phyloP scores from a whole-genome alignment of 2,797 vertebrate species.

The Lophotriccus pileatus region DNA sequence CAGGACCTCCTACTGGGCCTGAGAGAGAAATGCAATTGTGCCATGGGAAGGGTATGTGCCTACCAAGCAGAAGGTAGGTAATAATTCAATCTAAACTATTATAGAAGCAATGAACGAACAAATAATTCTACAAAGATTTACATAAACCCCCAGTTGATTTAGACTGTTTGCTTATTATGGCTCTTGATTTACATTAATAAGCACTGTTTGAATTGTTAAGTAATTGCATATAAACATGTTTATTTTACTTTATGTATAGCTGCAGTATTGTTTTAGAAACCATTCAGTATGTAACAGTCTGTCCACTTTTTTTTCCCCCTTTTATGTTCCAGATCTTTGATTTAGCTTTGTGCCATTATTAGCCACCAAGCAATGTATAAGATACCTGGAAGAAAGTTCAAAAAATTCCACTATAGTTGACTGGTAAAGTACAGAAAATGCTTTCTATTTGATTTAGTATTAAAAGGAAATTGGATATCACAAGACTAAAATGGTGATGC shows the following conservation, averaged over 20 bases:
- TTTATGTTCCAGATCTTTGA: background rate
- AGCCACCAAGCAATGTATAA: background rate
- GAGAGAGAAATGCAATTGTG: background rate
- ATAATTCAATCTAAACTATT: conserved; percentile 38
- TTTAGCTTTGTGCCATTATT: background rate
- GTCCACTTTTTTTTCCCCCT: background rate
- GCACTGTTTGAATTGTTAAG: background rate
- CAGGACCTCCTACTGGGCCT: background rate
- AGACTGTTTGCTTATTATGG: background rate
- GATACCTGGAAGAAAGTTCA: background rate
- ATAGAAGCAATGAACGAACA: background rate
- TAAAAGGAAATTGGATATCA: conserved; percentile 51
- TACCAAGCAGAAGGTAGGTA: conserved; percentile 1
- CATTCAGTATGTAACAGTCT: background rate
- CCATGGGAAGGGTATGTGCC: background rate
- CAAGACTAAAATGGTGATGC: background rate
- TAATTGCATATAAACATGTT: background rate
- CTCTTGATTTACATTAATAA: background rate
- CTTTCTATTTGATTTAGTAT: conserved; percentile 28
- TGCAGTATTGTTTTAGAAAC: background rate
- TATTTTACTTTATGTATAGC: background rate
- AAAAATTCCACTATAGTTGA: background rate
- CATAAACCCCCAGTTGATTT: background rate
- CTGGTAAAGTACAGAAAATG: conserved; percentile 17
- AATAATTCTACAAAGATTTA: conserved; percentile 35